Evolutionary conservation across 2,113 vertebrate genomes (phyloP), one percentile per base, ranked within the genome.

Genomic region (Caranx melampygus): DNA sequence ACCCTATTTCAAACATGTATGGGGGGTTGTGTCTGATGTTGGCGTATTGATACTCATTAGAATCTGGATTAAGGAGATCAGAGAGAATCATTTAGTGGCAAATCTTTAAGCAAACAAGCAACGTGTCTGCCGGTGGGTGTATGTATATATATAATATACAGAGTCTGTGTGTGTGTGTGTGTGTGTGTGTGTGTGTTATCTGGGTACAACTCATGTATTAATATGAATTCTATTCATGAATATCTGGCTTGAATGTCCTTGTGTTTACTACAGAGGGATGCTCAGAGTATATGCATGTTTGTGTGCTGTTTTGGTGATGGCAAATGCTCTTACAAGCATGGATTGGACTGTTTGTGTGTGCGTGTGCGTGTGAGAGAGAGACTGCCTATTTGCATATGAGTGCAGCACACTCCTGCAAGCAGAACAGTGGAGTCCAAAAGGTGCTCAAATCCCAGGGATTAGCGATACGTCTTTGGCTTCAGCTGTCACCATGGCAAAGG

Each of bases 401-500:
- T 45, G 69, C 15, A 75, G 52, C 88, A 71, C 81, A 51, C 62
- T 79, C 63, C 61, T 26, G 73, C 59, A 78, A 81, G 72, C 26
- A 33, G 37, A 80, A 76, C 80, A 81, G 87, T 9, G 12, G 40
- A 83, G 70, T 62, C 81, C 70, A 76, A 86, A 88, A 90, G 89
- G 89, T 83, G 67, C 71, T 83, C 62, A 81, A 87, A 91, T 92
- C 88, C 73, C 9, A 10, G 44, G 79, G 90, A 91, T 92, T 91
- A 92, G 84, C 62, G 8, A 82, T 74, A 88, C 85, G 76, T 91
- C 88, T 90, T 85, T 87, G 87, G 85, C 89, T 85, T 89, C 85
- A 76, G 83, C 88, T 84, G 91, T 93, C 88, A 88, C 92, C 92
- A 93, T 92, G 90, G 92, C 79, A 74, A 92, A 90, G 85, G 87